Conservation (phyloP, 2,113 vertebrate species). For the Sinosuthora webbiana region DNA sequence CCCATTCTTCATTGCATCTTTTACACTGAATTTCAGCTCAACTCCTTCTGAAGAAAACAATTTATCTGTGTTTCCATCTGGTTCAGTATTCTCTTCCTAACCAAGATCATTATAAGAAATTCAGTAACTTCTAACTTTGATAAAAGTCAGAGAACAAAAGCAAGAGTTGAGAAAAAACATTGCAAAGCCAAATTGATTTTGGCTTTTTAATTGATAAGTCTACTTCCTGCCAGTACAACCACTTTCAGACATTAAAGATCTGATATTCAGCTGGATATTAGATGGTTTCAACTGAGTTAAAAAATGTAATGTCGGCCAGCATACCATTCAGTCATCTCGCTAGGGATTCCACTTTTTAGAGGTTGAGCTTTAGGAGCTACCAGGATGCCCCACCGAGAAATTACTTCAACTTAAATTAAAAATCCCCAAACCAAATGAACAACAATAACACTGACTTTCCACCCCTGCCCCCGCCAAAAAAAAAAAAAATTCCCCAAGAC, state of each 20-base stretch:
- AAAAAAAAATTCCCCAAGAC: neutral
- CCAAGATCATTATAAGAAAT: neutral
- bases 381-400: neutral
- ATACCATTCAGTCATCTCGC: neutral
- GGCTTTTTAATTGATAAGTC: neutral
- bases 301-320: neutral
- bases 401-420: neutral
- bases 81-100: neutral
- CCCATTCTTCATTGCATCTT: neutral
- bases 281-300: neutral
- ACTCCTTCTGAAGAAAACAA: neutral
- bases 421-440: accelerated
- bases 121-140: neutral
- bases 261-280: neutral
- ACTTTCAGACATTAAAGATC: neutral
- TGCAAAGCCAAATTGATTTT: neutral
- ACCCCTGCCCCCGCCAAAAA: accelerated
- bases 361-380: neutral
- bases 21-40: neutral
- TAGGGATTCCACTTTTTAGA: neutral
- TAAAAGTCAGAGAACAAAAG: neutral
- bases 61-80: neutral
- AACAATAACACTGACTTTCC: accelerated
- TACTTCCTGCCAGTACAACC: neutral
- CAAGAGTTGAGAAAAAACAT: neutral